Evolutionary conservation across 2,113 vertebrate genomes (phyloP).

Genomic region (Balaenoptera acutorostrata): DNA sequence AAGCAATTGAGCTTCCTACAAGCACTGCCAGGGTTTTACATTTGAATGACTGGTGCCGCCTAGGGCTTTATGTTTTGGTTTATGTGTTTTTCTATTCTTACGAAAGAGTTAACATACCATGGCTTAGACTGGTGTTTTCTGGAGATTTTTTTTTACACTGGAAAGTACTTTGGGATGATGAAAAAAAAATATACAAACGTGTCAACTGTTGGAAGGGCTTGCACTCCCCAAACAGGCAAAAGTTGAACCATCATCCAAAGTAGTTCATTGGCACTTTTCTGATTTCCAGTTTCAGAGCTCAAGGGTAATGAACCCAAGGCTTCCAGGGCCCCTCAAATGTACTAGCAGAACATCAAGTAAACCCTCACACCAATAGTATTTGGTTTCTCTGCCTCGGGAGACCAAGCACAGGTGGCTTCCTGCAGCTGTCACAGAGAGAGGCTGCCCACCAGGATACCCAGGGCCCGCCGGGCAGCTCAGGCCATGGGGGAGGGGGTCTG

Average conservation of each 20-base stretch:
- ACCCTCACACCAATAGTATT: neutral
- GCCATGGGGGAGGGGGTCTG: neutral
- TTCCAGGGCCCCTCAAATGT: neutral
- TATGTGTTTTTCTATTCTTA: neutral
- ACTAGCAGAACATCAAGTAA: neutral
- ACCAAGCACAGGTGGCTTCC: neutral
- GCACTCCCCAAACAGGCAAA: neutral
- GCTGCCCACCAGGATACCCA: neutral
- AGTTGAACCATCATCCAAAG: neutral
- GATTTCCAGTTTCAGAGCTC: neutral
- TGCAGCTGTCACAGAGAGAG: neutral
- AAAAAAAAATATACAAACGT: neutral
- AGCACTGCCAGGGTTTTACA: neutral
- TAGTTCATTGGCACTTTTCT: neutral
- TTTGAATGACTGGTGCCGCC: neutral
- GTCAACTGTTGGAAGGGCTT: neutral
- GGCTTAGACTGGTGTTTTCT: neutral
- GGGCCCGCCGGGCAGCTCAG: neutral
- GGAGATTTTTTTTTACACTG: neutral
- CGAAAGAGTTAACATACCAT: neutral
- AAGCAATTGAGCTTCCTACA: conserved; percentile 61
- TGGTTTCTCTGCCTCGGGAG: neutral
- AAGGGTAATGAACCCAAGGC: neutral
- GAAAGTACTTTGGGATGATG: conserved; percentile 16
- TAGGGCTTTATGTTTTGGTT: neutral